phyloP scores from a whole-genome alignment of 2,797 vertebrate genomes.

The Ibycter americanus region DNA sequence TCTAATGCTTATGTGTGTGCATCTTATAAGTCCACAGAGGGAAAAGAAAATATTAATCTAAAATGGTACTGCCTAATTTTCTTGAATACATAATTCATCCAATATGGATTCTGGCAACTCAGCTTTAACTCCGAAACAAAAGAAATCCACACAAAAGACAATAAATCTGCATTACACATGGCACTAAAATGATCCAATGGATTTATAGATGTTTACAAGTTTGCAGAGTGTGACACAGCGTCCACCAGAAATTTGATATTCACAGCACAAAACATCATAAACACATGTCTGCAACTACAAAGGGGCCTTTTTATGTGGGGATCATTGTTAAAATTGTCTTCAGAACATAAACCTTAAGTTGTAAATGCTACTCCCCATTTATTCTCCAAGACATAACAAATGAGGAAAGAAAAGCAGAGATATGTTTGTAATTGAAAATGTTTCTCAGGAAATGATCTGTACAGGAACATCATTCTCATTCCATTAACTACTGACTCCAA shows the following conservation, averaged over 20 bases:
- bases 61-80: slow-evolving; percentile 38
- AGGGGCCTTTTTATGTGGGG: slow-evolving; percentile 54
- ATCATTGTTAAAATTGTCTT: slow-evolving; percentile 70
- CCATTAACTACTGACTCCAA: slow-evolving; percentile 81
- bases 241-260: slow-evolving; percentile 68
- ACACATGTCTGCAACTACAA: slow-evolving; percentile 67
- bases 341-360: slow-evolving; percentile 70
- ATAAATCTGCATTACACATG: slow-evolving; percentile 68
- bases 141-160: slow-evolving; percentile 67
- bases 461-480: slow-evolving; percentile 77
- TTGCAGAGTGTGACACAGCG: slow-evolving; percentile 57
- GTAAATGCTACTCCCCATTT: slow-evolving; percentile 71
- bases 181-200: slow-evolving; percentile 65
- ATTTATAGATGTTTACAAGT: slow-evolving; percentile 66
- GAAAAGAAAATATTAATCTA: slow-evolving; percentile 50
- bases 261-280: slow-evolving; percentile 61
- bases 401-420: slow-evolving; percentile 73
- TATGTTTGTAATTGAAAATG: slow-evolving; percentile 80
- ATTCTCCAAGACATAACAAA: slow-evolving; percentile 74
- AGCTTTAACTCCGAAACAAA: slow-evolving; percentile 48
- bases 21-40: not conserved
- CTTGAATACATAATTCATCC: slow-evolving; percentile 39
- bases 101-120: slow-evolving; percentile 35
- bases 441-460: slow-evolving; percentile 81
- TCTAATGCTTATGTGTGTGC: not conserved